Percentiles rank a stretch among this genome's conserved stretches.
Conservation (phyloP, 2,888 invertebrate genomes). For the Polyommatus icarus region DNA sequence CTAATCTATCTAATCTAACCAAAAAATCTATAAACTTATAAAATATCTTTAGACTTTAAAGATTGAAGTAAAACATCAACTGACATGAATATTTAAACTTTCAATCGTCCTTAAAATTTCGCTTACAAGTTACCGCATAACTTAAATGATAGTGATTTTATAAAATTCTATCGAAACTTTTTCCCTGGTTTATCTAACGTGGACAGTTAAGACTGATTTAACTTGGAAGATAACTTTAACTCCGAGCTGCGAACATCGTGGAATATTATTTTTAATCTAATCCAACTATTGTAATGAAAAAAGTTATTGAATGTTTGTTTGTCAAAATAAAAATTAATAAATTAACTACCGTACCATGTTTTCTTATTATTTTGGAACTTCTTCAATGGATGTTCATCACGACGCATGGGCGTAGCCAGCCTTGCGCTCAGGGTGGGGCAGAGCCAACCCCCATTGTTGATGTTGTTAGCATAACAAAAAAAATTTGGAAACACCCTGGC, state of each 20-base stretch:
- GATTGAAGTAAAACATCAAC: not conserved
- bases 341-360: too few relatives aligned
- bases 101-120: not conserved
- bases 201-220: not conserved
- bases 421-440: too few relatives aligned
- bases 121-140: not conserved
- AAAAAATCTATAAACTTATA: too few relatives aligned
- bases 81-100: not conserved
- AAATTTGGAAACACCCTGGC: too few relatives aligned
- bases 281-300: not conserved
- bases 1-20: too few relatives aligned
- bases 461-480: too few relatives aligned
- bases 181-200: not conserved
- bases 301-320: too few relatives aligned
- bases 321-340: too few relatives aligned
- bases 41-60: not conserved
- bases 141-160: not conserved
- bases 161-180: not conserved
- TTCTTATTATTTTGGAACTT: too few relatives aligned
- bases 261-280: not conserved
- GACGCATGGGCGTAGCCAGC: too few relatives aligned
- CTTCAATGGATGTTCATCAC: too few relatives aligned
- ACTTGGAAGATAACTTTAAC: not conserved
- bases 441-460: too few relatives aligned
- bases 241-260: not conserved